Base-by-base conservation (phyloP, 2,797 vertebrate species). In the Bucorvus abyssinicus region DNA sequence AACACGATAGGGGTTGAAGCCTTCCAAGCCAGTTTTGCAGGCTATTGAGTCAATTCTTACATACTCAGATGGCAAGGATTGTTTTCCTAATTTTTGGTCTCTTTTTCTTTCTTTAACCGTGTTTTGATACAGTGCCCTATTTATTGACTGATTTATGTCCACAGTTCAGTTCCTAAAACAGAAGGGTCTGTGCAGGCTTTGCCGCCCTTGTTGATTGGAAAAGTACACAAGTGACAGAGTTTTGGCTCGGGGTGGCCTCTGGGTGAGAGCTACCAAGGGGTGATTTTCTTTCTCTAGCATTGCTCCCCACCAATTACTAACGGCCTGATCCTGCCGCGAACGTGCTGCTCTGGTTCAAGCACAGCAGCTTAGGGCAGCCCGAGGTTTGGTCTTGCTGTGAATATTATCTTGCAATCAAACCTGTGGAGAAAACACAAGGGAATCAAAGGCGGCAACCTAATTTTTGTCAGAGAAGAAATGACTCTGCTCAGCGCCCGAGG, bases 21-120 rank as follows among this genome's bases (percentile, higher is more conserved):
- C 47, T 94, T 94, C 83, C 92, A 93, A 93, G 91, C 68, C 71
- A 55, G 70, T 67, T 87, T 87, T 86, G 55, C 83, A 96, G 84
- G 80, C 77, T 81, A 16, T 75, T 65, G 64, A 92, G 67, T 50
- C 80, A 55, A 68, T 50, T 36, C 50, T n/a, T 21, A 32, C 40
- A 23, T 61, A 19, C 75, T 55, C 70, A 30, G 21, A 50, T 24
- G 90, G n/a, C 57, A 52, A 34, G 45, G 61, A 69, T n/a, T 69
- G 17, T 65, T 92, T 49, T 81, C 75, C 63, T 50, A 36, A 53
- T 59, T 90, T 87, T 83, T 78, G 29, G 23, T 29, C n/a, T 73
- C 56, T 87, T 84, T 70, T 85, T 42, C 36, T 79, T 84, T 75
- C 70, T 34, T 67, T 83, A 50, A 52, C 45, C 6, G 1, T 19